Evolutionary conservation across 2,797 vertebrate genomes (phyloP).

Genomic region (Halcyon chelicuti): DNA sequence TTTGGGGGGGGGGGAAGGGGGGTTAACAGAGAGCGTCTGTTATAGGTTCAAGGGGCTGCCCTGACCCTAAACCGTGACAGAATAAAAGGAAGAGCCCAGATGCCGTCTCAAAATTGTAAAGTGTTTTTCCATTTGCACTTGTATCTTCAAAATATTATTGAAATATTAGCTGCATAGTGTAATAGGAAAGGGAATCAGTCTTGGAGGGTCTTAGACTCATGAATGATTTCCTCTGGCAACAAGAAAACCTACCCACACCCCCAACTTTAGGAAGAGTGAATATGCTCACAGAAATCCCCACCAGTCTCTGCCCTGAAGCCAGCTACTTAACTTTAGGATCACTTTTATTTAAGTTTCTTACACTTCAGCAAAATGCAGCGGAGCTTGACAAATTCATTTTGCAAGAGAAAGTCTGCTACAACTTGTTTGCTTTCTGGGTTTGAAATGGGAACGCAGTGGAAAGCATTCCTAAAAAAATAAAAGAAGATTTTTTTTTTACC

Average conservation of each 20-base stretch:
- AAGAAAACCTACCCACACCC: neutral
- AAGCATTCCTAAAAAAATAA: neutral
- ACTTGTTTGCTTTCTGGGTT: conserved; percentile 24
- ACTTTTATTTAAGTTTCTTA: conserved; percentile 31
- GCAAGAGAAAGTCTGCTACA: conserved; percentile 19
- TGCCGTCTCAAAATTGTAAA: neutral
- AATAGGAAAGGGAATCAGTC: neutral
- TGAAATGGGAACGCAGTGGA: neutral
- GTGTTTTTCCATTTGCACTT: neutral
- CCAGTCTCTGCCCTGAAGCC: neutral
- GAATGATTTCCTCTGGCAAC: neutral
- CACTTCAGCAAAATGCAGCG: conserved; percentile 49
- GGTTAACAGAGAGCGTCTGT: too few relatives aligned
- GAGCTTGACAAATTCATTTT: conserved; percentile 54
- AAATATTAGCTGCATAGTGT: neutral
- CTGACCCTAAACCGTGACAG: too few relatives aligned
- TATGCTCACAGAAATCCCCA: neutral
- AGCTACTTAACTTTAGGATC: neutral
- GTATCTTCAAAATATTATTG: neutral
- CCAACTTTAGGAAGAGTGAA: neutral
- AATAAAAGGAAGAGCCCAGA: neutral
- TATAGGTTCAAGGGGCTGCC: too few relatives aligned
- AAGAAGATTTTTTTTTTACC: neutral
- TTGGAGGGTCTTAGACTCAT: neutral
- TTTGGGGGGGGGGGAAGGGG: too few relatives aligned